Evolutionary conservation across 2,113 vertebrate genomes (phyloP), one percentile per base, ranked within the genome.

Genomic region (Poeciliopsis prolifica): DNA sequence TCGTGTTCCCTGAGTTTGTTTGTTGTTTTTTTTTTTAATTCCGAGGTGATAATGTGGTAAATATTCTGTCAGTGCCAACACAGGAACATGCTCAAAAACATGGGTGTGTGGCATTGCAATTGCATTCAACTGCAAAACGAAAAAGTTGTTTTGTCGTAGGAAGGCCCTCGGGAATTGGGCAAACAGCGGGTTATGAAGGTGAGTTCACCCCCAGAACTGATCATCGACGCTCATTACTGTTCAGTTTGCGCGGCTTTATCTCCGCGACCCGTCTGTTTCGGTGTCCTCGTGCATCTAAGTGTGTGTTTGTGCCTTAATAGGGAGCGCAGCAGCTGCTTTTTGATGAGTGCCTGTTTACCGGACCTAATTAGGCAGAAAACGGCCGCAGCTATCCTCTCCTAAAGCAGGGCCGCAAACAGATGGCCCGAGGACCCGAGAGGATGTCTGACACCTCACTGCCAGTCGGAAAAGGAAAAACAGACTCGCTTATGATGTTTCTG

Each of bases 321-420:
- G 81, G 88, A 81, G 89, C 83, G 93, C 87, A 94, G 92, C 92
- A 93, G 93, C 93, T 93, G 91, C 85, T 94, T 94, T 94, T 86
- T 93, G 91, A 93, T 93, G 90, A 87, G 87, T 71, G 88, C 85
- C 92, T 93, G 92, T 94, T 94, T 93, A 94, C 87, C 81, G 91
- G 93, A 90, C 90, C 91, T 92, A 94, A 92, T 94, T 94, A 94
- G 91, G 88, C 89, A 87, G 90, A 93, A 94, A 93, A 92, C 81
- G 78, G 89, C 91, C 89, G 90, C 92, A 92, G 82, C 71, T 89
- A 92, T 86, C 85, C 81, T 61, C 82, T 63, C 83, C 89, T 90
- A 88, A 88, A 92, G 74, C 78, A 85, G 85, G 85, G 86, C 78
- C 90, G 71, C 72, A 78, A 91, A 89, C 89, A 91, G 91, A 94